A percentile compares a stretch with the other conserved stretches of the same genome.
phyloP scores from a whole-genome alignment of 2,113 vertebrate genomes.

The Panthera uncia region DNA sequence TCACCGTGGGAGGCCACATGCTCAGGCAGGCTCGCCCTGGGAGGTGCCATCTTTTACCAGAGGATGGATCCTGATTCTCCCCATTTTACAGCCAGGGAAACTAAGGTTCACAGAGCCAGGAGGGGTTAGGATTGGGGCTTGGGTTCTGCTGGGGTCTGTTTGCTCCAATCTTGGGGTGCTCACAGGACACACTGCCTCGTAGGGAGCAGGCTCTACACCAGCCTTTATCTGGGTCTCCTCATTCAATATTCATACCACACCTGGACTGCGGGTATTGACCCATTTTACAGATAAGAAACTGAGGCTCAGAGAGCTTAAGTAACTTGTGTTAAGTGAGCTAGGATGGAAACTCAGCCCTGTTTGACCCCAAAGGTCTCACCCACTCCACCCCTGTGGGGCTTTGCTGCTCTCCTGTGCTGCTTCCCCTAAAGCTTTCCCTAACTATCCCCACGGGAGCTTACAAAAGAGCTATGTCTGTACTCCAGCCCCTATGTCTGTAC shows the following conservation, averaged over 20 bases:
- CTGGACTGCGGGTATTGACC: not conserved
- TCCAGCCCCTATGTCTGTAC: too few relatives aligned
- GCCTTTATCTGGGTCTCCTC: fast-evolving
- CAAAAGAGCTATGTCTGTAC: not conserved
- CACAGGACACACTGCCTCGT: fast-evolving
- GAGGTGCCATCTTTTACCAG: not conserved
- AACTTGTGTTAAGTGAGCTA: not conserved
- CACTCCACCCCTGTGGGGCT: fast-evolving
- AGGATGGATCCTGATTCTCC: not conserved
- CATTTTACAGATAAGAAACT: not conserved
- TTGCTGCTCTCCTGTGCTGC: not conserved
- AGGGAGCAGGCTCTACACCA: too few relatives aligned
- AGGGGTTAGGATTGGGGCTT: not conserved
- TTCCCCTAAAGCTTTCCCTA: not conserved
- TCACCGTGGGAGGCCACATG: not conserved
- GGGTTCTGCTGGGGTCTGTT: not conserved
- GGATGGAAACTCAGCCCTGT: not conserved
- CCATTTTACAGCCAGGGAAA: not conserved
- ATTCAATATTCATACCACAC: not conserved
- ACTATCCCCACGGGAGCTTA: not conserved
- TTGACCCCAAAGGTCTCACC: not conserved
- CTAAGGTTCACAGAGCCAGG: not conserved
- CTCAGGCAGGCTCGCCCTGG: fast-evolving
- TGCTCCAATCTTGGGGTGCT: not conserved
- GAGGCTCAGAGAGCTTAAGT: not conserved